These are phyloP conservation scores for Eulemur coronatus DNA, from an alignment of 2,797 vertebrate genomes.

Conservation along the genomic window DNA sequence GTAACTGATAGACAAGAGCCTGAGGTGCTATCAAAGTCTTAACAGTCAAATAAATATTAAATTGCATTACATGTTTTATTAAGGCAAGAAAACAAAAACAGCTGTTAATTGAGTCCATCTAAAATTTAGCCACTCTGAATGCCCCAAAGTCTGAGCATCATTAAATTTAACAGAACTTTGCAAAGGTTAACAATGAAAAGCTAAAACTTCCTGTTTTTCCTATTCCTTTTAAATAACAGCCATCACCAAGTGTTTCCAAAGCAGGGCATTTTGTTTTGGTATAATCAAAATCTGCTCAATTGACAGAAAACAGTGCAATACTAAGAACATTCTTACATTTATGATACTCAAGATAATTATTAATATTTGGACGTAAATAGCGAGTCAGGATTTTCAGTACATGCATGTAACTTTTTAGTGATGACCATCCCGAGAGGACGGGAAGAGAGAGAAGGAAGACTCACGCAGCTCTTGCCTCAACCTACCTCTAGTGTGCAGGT, in stretches of 20 bases:
- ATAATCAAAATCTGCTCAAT: neutral
- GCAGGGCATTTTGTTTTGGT: neutral
- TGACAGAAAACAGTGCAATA: neutral
- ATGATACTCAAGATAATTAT: neutral
- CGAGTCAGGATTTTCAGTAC: neutral
- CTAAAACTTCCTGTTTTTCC: neutral
- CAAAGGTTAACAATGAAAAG: neutral
- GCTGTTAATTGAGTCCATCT: neutral
- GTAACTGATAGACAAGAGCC: neutral
- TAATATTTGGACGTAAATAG: neutral
- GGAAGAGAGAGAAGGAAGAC: neutral
- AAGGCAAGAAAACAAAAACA: conserved; percentile 1
- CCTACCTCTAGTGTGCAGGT: neutral
- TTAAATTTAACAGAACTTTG: neutral
- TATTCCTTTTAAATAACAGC: neutral
- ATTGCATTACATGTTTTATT: neutral
- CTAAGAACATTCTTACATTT: neutral
- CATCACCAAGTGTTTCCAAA: conserved; percentile 15
- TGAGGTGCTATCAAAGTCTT: neutral
- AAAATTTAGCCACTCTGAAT: neutral
- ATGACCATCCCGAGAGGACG: neutral
- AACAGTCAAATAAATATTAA: neutral
- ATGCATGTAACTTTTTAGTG: neutral
- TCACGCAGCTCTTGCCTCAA: neutral
- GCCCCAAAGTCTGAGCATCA: neutral